Evolutionary conservation across 2,797 vertebrate species (phyloP), one percentile per base, ranked within the genome.

Genomic region (Malacoctenus gilli): DNA sequence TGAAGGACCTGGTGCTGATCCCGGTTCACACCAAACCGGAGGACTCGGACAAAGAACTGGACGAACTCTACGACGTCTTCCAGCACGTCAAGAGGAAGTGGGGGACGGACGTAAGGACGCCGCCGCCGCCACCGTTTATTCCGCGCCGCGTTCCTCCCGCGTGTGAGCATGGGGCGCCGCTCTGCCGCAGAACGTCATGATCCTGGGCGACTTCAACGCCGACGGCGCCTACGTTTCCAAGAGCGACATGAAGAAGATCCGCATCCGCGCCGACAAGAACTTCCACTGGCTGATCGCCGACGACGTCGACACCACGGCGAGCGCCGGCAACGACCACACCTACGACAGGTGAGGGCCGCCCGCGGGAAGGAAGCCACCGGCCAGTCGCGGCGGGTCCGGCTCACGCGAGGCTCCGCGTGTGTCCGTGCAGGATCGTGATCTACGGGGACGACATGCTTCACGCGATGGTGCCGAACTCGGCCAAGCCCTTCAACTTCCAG

Each of bases 201-300:
- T 94, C 30, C 72, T 94, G 15, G 92, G 91, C 0, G 93, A 93
- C 80, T 93, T 93, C 68, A 93, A 94, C 2, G 92, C 92, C 0
- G 91, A 92, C 7, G 91, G 92, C 9, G 7, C 59, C 0, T 94
- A 93, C 7, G 63, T 94, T 11, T 84, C 92, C 15, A 65, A 81
- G 10, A 80, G 20, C 0, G 67, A 87, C 1, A 89, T 92, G 91
- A 85, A 86, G 56, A 31, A 1, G 0, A 89, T 93, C 15, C 77
- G 86, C 1, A 91, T 94, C 66, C 85, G 87, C 2, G 88, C 19
- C 0, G 89, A 93, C 59, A 58, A 53, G 19, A 85, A 87, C 55
- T 92, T 94, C 63, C 87, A 91, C 48, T 94, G 92, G 92, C 72
- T 94, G 72, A 94, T 94, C 0, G 28, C 2, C 0, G 93, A 94